Evolutionary conservation across 2,113 vertebrate species (phyloP).

Genomic region (Rhinolophus ferrumequinum): DNA sequence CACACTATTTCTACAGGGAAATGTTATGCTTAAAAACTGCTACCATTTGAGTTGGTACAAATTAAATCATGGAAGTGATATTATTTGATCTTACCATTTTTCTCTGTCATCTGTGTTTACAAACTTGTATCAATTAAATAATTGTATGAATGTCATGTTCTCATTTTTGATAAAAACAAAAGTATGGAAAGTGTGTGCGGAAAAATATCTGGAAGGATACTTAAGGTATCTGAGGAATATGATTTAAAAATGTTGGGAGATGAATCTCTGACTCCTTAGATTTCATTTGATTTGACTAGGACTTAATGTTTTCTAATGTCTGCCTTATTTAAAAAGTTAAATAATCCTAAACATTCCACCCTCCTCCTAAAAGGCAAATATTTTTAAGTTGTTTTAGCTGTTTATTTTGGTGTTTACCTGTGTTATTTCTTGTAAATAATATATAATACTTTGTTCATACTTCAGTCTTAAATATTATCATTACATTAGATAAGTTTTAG

Average conservation of each 20-base stretch:
- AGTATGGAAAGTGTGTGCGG: not conserved
- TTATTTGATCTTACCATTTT: slow-evolving; percentile 14
- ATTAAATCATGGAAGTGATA: not conserved
- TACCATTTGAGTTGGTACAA: not conserved
- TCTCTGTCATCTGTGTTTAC: not conserved
- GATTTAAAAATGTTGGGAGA: not conserved
- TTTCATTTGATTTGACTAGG: slow-evolving; percentile 8
- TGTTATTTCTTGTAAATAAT: slow-evolving; percentile 39
- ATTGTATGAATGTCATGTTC: not conserved
- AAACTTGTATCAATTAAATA: not conserved
- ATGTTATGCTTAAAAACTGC: not conserved
- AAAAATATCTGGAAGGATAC: not conserved
- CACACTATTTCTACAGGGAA: slow-evolving; percentile 8
- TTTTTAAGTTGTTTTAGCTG: not conserved
- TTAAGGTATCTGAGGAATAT: not conserved
- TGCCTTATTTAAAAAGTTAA: slow-evolving; percentile 31
- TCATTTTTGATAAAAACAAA: slow-evolving; percentile 28
- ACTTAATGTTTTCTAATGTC: not conserved
- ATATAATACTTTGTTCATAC: not conserved
- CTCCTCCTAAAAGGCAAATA: not conserved
- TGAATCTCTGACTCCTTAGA: not conserved
- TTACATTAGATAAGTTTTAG: not conserved
- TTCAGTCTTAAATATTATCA: not conserved
- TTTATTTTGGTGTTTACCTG: slow-evolving; percentile 31
- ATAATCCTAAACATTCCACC: not conserved